Conservation (phyloP, 2,888 invertebrate genomes). For the Pammene aurita region DNA sequence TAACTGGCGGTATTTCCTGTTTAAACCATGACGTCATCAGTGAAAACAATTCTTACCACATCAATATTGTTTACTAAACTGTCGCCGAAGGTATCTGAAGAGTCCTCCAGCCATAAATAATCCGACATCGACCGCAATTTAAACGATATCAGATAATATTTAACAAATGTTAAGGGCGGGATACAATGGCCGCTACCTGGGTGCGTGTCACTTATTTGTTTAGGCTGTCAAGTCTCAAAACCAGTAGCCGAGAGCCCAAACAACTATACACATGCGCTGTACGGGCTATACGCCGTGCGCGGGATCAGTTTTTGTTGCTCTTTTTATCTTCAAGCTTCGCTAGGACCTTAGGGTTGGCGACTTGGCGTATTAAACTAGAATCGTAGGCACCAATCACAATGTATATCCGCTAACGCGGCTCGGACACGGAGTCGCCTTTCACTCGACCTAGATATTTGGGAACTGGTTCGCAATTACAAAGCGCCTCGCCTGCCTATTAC, state of each 20-base stretch:
- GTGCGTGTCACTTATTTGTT: slow-evolving; percentile 79
- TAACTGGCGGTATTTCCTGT: slow-evolving; percentile 61
- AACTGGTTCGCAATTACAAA: slow-evolving; percentile 79
- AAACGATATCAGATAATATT: slow-evolving; percentile 78
- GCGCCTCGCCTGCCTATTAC: slow-evolving; percentile 52
- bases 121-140: slow-evolving; percentile 56
- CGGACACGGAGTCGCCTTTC: slow-evolving; percentile 77
- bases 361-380: slow-evolving; percentile 47
- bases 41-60: slow-evolving; percentile 33
- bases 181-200: slow-evolving; percentile 75
- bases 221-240: slow-evolving; percentile 78
- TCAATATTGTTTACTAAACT: slow-evolving; percentile 29
- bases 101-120: slow-evolving; percentile 47
- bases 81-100: slow-evolving; percentile 26
- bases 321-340: slow-evolving; percentile 74
- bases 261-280: slow-evolving; percentile 62
- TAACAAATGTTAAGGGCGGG: slow-evolving; percentile 73
- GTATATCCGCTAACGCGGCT: slow-evolving; percentile 58
- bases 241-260: slow-evolving; percentile 77
- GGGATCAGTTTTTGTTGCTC: slow-evolving; percentile 74
- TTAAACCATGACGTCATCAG: slow-evolving; percentile 42
- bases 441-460: slow-evolving; percentile 81
- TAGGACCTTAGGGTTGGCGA: slow-evolving; percentile 70
- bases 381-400: slow-evolving; percentile 44
- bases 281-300: slow-evolving; percentile 54